phyloP scores from a whole-genome alignment of 2,797 vertebrate genomes.

The Chloroceryle amazona region DNA sequence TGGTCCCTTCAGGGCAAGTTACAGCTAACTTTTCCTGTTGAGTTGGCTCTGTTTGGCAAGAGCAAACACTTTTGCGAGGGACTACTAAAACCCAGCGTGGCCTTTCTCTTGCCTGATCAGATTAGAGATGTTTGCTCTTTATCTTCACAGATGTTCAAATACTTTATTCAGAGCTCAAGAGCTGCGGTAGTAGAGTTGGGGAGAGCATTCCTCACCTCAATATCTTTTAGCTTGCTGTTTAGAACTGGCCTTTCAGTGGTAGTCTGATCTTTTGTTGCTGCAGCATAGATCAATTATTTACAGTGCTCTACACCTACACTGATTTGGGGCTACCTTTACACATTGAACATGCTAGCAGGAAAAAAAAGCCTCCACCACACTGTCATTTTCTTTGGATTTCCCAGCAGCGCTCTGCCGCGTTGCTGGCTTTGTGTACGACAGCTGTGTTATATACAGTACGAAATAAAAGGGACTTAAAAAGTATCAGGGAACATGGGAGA shows the following conservation, averaged over 20 bases:
- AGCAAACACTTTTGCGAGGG: not conserved
- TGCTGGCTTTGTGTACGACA: not conserved
- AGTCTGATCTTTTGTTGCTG: not conserved
- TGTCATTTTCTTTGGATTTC: not conserved
- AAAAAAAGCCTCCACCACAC: not conserved
- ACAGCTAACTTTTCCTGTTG: not conserved
- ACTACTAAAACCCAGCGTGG: not conserved
- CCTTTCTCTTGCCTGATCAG: not conserved
- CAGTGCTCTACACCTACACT: not conserved
- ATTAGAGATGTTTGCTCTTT: not conserved
- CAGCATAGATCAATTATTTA: not conserved
- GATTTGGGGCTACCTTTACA: not conserved
- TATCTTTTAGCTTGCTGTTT: not conserved
- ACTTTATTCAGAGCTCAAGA: not conserved
- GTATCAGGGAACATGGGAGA: not conserved
- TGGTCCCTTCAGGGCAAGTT: not conserved
- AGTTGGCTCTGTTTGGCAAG: not conserved
- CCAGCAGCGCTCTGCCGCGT: not conserved
- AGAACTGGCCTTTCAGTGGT: not conserved
- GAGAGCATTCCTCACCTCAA: rapidly evolving
- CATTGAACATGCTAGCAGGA: rapidly evolving
- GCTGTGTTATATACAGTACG: not conserved
- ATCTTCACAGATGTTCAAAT: not conserved
- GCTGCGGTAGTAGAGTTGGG: not conserved
- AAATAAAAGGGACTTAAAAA: not conserved